Evolutionary conservation across 2,113 vertebrate species (phyloP), one percentile per base, ranked within the genome.

Genomic region (Psilopsiagon aymara): DNA sequence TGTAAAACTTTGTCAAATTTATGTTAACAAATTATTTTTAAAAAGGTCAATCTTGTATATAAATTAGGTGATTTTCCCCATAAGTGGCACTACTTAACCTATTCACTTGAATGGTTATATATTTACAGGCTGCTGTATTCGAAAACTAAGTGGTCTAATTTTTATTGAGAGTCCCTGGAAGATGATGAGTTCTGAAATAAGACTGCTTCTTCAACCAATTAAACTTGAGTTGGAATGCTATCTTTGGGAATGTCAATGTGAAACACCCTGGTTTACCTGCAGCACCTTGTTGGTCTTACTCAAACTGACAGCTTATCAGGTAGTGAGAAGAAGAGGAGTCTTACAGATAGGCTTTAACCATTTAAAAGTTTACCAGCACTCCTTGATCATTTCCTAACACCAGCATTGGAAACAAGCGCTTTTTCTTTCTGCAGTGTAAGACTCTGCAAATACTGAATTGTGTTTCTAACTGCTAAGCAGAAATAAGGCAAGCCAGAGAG

Each of bases 1-100:
- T 63, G 6, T 68, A 84, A 92, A 74, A 37, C 8, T 49, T 7
- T 78, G 47, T 64, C 74, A 92, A 87, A 71, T 87, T 78, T 44
- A 78, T 57, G 17, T 83, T 95, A 87, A 75, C 5, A 86, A 85
- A 85, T 62, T 82, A 76, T 91, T 94, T 69, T 88, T 78, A 37
- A 88, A 89, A 91, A 76, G 74, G 62, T 94, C 82, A 92, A 29
- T 60, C 23, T 74, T 86, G 9, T 74, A 83, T 31, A 81, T 11
- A 75, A 87, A 92, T 82, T 60, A 91, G 27, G 27, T 43, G 14
- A 66, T 63, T 71, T 77, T 69, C 37, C 43, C 43, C 3, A 0
- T 46, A 92, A 82, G 33, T 73, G 53, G 5, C 3, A 2, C 8
- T 90, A 73, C 35, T 92, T 82, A 76, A 79, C 43, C 15, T 73